Percentiles rank a stretch among this genome's conserved stretches.
phyloP scores from a whole-genome alignment of 2,797 vertebrate genomes.

The Holocentrus rufus region DNA sequence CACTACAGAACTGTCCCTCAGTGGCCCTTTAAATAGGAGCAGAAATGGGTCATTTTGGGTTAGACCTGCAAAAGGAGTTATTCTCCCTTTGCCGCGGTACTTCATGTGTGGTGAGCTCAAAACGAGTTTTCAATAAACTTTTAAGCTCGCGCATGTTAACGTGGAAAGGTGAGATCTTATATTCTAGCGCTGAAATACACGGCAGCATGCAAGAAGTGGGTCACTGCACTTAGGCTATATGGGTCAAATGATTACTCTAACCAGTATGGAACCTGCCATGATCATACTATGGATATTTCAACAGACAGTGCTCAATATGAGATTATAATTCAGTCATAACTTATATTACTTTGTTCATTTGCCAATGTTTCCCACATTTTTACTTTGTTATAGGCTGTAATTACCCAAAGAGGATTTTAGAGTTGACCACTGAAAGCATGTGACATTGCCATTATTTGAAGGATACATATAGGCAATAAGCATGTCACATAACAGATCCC shows the following conservation, averaged over 20 bases:
- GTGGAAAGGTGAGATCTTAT: background rate
- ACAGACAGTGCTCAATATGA: background rate
- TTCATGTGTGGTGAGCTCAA: background rate
- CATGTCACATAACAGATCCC: too few relatives aligned
- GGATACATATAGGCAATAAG: background rate
- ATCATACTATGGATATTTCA: background rate
- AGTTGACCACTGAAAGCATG: slow-evolving; percentile 34
- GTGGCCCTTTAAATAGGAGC: slow-evolving; percentile 77
- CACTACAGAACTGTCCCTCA: slow-evolving; percentile 47
- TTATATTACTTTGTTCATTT: too few relatives aligned
- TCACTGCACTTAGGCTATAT: slow-evolving; percentile 55
- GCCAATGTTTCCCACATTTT: background rate
- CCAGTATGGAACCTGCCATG: slow-evolving; percentile 1
- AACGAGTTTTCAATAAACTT: background rate
- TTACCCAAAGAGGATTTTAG: background rate
- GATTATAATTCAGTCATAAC: background rate
- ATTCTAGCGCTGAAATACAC: slow-evolving; percentile 2
- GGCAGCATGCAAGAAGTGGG: slow-evolving; percentile 56
- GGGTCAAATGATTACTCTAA: slow-evolving; percentile 65
- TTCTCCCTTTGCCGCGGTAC: background rate
- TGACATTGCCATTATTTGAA: slow-evolving; percentile 25
- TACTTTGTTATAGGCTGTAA: background rate
- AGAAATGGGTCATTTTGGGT: slow-evolving; percentile 74
- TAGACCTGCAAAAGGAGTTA: background rate
- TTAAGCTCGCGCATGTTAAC: background rate